phyloP scores from a whole-genome alignment of 92 coral and sea anemone species.

The Diadumene lineata region DNA sequence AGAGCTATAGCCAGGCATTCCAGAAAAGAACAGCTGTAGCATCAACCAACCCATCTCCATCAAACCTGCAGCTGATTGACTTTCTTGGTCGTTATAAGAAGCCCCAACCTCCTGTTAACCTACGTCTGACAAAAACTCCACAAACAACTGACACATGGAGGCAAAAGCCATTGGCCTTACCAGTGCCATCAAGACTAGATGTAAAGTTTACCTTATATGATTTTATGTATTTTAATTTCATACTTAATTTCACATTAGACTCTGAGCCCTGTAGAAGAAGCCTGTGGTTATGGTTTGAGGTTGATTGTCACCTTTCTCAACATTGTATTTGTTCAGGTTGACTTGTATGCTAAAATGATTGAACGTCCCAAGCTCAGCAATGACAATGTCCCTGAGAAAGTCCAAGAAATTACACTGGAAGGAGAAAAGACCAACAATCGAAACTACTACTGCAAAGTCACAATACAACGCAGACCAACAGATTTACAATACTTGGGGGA shows the following conservation, averaged over 20 bases:
- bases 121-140: slow-evolving; percentile 93
- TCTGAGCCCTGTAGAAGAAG: no score
- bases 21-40: slow-evolving; percentile 55
- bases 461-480: slow-evolving; percentile 95
- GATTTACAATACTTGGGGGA: slow-evolving; percentile 96
- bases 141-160: slow-evolving; percentile 96
- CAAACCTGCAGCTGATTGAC: slow-evolving; percentile 82
- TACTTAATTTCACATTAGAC: not conserved
- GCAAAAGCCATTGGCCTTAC: slow-evolving; percentile 73
- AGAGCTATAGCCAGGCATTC: slow-evolving; percentile 67
- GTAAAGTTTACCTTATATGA: slow-evolving; percentile 57
- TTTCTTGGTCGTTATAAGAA: slow-evolving; percentile 93
- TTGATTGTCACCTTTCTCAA: no score
- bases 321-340: slow-evolving; percentile 72
- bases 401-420: slow-evolving; percentile 92
- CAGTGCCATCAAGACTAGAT: slow-evolving; percentile 85
- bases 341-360: slow-evolving; percentile 84
- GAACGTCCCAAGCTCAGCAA: slow-evolving; percentile 84
- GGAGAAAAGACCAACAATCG: slow-evolving; percentile 98
- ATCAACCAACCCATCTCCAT: slow-evolving; percentile 72
- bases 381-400: slow-evolving; percentile 92
- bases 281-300: no score
- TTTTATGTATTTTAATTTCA: no score
- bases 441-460: slow-evolving; percentile 96
- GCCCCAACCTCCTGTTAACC: slow-evolving; percentile 97